These are phyloP conservation scores for Habrosyne pyritoides DNA, from an alignment of 2,888 invertebrate species.

Conservation along the genomic window DNA sequence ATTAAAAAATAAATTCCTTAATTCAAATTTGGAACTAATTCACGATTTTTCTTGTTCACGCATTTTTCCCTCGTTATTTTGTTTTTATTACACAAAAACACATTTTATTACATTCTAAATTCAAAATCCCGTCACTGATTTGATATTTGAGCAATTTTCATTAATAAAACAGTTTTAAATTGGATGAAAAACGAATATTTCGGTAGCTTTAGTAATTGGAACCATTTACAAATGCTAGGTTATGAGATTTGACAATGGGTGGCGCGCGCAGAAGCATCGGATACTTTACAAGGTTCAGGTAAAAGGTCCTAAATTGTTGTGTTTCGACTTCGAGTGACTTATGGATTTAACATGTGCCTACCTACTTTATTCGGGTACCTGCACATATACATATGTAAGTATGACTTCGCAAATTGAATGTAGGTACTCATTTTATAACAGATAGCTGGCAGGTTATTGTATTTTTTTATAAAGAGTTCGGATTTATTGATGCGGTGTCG, in stretches of 20 bases:
- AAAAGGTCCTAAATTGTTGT: slow-evolving; percentile 41
- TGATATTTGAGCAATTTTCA: background rate
- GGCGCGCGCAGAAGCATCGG: slow-evolving; percentile 69
- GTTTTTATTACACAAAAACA: slow-evolving; percentile 4
- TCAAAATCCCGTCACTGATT: background rate
- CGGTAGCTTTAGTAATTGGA: slow-evolving; percentile 47
- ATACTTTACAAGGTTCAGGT: slow-evolving; percentile 41
- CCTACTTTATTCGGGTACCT: background rate
- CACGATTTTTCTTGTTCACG: background rate
- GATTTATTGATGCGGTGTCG: slow-evolving; percentile 17
- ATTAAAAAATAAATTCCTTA: slow-evolving; percentile 6
- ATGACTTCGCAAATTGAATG: no score
- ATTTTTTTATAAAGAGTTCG: slow-evolving; percentile 10
- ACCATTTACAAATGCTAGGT: slow-evolving; percentile 58
- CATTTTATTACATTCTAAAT: background rate
- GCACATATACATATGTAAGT: background rate
- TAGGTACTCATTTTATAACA: no score
- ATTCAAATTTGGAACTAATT: background rate
- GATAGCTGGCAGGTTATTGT: slow-evolving; percentile 19
- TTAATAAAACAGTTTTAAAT: background rate
- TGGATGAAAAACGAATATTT: slow-evolving; percentile 23
- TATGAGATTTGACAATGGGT: slow-evolving; percentile 68
- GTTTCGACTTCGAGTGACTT: slow-evolving; percentile 10
- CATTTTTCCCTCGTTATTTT: slow-evolving; percentile 8
- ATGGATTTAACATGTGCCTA: slow-evolving; percentile 12